Percentiles rank a stretch among this genome's conserved stretches.
Evolutionary conservation across 2,797 vertebrate genomes (phyloP).

Genomic region (Platalea minor): DNA sequence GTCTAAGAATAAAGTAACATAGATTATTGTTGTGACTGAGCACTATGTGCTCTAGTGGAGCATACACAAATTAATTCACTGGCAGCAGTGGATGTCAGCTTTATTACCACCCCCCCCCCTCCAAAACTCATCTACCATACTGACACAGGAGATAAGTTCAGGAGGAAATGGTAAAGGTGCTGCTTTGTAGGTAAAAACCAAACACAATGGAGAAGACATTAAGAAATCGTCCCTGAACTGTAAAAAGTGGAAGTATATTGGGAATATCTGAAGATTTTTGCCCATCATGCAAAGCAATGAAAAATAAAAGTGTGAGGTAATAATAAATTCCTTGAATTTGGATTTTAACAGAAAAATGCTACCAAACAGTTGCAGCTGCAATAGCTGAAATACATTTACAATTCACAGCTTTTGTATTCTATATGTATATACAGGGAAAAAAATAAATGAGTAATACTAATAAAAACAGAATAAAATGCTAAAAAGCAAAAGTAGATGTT

Average conservation of each 20-base stretch:
- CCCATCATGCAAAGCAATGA: background rate
- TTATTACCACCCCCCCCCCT: background rate
- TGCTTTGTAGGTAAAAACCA: background rate
- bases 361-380: background rate
- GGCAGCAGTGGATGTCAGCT: background rate
- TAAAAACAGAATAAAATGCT: background rate
- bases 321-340: background rate
- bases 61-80: background rate
- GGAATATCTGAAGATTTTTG: background rate
- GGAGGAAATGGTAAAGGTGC: background rate
- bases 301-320: background rate
- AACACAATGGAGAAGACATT: background rate
- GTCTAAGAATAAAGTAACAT: background rate
- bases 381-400: background rate
- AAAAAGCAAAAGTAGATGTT: background rate
- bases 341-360: background rate
- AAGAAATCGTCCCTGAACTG: background rate
- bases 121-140: background rate
- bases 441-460: background rate
- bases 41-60: background rate
- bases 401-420: background rate
- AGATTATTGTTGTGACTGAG: background rate
- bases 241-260: background rate
- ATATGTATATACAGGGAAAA: background rate
- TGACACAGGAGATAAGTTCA: background rate